phyloP scores from a whole-genome alignment of 2,888 invertebrate genomes.

The Cordilura impudica region DNA sequence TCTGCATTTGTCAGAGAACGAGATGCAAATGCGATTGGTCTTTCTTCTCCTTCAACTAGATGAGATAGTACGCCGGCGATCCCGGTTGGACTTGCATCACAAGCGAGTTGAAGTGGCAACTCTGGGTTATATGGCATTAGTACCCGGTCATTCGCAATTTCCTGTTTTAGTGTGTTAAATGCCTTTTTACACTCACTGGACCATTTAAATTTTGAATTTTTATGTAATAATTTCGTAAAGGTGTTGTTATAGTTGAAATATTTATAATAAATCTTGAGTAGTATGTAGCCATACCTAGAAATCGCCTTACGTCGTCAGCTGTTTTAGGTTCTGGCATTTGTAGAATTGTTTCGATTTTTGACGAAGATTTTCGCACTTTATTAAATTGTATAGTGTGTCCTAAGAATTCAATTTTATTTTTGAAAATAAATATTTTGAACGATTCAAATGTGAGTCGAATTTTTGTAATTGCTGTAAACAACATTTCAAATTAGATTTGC shows the following conservation, averaged over 20 bases:
- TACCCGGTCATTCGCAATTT: conserved; percentile 25
- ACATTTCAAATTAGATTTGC: neutral
- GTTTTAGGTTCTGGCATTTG: conserved; percentile 35
- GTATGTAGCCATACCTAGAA: conserved; percentile 43
- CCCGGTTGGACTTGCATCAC: too few species aligned
- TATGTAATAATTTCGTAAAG: conserved; percentile 4
- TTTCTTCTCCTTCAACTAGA: conserved; percentile 1
- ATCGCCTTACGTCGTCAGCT: conserved; percentile 31
- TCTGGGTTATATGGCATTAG: neutral
- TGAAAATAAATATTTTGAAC: conserved; percentile 24
- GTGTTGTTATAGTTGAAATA: conserved; percentile 14
- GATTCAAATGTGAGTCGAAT: too few species aligned
- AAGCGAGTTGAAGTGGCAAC: neutral
- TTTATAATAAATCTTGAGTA: neutral
- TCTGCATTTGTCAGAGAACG: conserved; percentile 1
- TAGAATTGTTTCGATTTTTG: conserved; percentile 26
- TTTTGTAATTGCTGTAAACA: conserved; percentile 26
- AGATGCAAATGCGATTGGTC: conserved; percentile 13
- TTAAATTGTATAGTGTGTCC: conserved; percentile 23
- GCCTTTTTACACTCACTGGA: conserved; percentile 21
- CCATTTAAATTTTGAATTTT: neutral
- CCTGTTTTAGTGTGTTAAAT: conserved; percentile 25
- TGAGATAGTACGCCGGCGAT: conserved; percentile 1
- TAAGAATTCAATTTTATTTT: conserved; percentile 41
- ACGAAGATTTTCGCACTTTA: conserved; percentile 31